These are phyloP conservation scores for Drosophila littoralis DNA, from an alignment of 1,140 invertebrate genomes.

Conservation along the genomic window DNA sequence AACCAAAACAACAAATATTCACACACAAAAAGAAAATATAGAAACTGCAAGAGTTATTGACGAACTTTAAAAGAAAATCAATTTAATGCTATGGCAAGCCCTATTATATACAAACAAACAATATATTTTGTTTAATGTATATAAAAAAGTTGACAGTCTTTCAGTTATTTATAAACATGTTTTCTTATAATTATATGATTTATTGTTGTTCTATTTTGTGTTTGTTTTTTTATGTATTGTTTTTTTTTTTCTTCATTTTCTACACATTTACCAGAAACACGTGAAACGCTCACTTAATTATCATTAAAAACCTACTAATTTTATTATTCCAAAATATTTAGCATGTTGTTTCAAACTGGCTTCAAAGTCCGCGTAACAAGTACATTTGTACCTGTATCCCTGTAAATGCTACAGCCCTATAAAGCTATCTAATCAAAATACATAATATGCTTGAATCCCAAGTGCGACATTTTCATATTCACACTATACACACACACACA, in stretches of 20 bases:
- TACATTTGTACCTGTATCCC: conserved; percentile 72
- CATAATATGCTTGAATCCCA: conserved; percentile 65
- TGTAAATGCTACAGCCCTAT: conserved; percentile 75
- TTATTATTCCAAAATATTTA: conserved; percentile 70
- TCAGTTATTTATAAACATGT: conserved; percentile 33
- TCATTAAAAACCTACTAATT: conserved; percentile 55
- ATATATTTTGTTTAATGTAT: conserved; percentile 63
- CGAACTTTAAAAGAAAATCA: conserved; percentile 36
- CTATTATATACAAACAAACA: conserved; percentile 45
- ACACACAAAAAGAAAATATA: conserved; percentile 20
- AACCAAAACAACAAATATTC: conserved; percentile 9
- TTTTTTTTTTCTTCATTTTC: conserved; percentile 35
- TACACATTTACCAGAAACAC: conserved; percentile 77
- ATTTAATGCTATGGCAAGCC: conserved; percentile 54
- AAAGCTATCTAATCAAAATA: conserved; percentile 40
- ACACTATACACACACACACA: conserved; percentile 21
- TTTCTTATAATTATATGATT: conserved; percentile 19
- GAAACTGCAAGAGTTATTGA: conserved; percentile 43
- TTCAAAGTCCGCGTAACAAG: conserved; percentile 73
- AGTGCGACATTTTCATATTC: conserved; percentile 45
- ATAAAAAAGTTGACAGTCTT: conserved; percentile 52
- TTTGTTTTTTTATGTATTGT: conserved; percentile 27
- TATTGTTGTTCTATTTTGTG: conserved; percentile 31
- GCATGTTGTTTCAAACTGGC: conserved; percentile 77
- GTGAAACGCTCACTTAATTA: conserved; percentile 77